Base-by-base conservation (phyloP, 2,797 vertebrate species). In the Eulemur coronatus region DNA sequence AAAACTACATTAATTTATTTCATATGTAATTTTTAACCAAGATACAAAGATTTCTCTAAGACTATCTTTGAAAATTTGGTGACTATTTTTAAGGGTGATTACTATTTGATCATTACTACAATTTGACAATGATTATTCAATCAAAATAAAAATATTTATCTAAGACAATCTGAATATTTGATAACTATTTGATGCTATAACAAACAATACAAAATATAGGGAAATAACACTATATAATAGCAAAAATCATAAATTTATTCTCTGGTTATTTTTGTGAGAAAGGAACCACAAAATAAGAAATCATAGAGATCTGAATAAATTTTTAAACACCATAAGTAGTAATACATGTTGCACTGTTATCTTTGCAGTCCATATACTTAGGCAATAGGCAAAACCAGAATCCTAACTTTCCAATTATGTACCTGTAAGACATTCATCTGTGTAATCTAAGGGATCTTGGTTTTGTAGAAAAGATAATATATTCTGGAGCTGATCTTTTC, bases 391-490 rank as follows among this genome's bases (percentile, higher is more conserved):
- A 84, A 72, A 82, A 92, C 35, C 26, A 28, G 28, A 96, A 82
- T 91, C 8, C 28, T 57, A 52, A 84, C 46, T 89, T 81, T 76
- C 11, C 46, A 78, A 0, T 95, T 94, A 79, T 72, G 24, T 72
- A 65, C 38, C 30, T 82, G 12, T 86, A 30, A 96, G 85, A 70
- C 69, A 94, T 82, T 92, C n/a, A 38, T 50, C 63, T 73, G 18
- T 89, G 7, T 89, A 90, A 95, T 95, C 70, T 88, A 94, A 84
- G 28, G 70, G 35, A 88, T 95, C 78, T 94, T 96, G 85, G 94
- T 94, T 97, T 95, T 84, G 41, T 43, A 80, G 38, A 57, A 92
- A 79, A 97, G 89, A 35, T 69, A 78, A 89, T 94, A 6, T 92
- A 96, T 87, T 96, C 78, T 84, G 43, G 80, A 96, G 26, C 72